Evolutionary conservation across 2,797 vertebrate genomes (phyloP), one percentile per base, ranked within the genome.

Genomic region (Cichlasoma orientale): DNA sequence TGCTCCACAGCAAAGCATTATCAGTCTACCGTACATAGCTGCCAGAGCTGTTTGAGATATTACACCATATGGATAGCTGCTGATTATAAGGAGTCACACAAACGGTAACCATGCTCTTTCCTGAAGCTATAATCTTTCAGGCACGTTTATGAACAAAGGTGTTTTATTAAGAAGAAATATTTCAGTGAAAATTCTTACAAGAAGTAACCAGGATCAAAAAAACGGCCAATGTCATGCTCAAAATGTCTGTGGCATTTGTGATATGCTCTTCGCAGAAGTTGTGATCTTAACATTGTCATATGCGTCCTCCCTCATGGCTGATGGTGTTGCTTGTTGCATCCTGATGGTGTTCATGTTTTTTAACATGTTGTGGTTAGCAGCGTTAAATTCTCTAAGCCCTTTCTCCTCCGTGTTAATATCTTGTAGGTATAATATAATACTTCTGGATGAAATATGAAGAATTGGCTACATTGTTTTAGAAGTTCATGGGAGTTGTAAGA

Each of bases 31-130:
- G 41, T 36, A 7, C 3, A 19, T 13, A n/a, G 75, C 68, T 76
- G 75, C 82, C 57, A 78, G 69, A 77, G 63, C 27, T 23, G 61
- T 84, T 88, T 80, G 70, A 79, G 83, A 86, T 86, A 87, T 89
- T 80, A 74, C 8, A 54, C 61, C 82, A 82, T 52, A 82, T 79
- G 72, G 55, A 57, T 74, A 69, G 75, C 55, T 71, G 61, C 18
- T 83, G 59, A 87, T 86, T 72, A 66, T 63, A 31, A 31, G 19
- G 4, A 63, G 21, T 63, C 59, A 41, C 36, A 63, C 8, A 16
- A 44, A 63, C 41, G 21, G 36, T 63, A 63, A 41, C 36, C 41
- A 18, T 25, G 36, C 41, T 25, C 21, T 63, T 23, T 63, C 16
- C 36, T 25, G 21, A 41, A 44, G 0, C 36, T 44, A 41, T 44